phyloP scores from a whole-genome alignment of 2,888 invertebrate genomes.

The Xanthorhoe designata region DNA sequence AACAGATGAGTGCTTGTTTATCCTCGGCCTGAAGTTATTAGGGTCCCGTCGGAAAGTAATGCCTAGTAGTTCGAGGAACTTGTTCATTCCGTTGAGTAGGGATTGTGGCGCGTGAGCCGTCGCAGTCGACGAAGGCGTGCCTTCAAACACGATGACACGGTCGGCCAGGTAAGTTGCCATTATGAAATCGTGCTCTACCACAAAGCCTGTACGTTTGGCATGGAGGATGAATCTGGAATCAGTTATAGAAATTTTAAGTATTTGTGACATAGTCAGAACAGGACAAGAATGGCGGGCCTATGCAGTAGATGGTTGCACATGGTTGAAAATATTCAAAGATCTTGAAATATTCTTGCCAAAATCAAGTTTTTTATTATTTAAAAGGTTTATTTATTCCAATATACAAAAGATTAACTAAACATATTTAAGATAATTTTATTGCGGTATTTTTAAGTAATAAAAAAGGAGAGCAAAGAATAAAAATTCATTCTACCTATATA shows the following conservation, averaged over 20 bases:
- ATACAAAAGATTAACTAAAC: no score
- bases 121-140: constrained; percentile 95
- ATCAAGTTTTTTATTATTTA: no score
- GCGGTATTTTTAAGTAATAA: no score
- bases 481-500: no score
- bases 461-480: no score
- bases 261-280: no score
- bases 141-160: constrained; percentile 99
- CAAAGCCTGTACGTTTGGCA: constrained; percentile 99
- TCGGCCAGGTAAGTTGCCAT: constrained; percentile 99
- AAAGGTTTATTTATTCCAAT: no score
- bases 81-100: constrained; percentile 98
- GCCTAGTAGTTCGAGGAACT: constrained; percentile 96
- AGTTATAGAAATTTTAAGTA: not conserved
- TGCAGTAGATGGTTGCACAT: no score
- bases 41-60: constrained; percentile 99
- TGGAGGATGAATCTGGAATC: constrained; percentile 95
- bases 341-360: no score
- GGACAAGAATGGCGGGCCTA: no score
- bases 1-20: constrained; percentile 98
- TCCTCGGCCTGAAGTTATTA: constrained; percentile 98
- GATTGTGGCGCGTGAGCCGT: constrained; percentile 96
- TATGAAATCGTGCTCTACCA: constrained; percentile 99
- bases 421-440: no score
- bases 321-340: no score